Evolutionary conservation across 2,888 invertebrate genomes (phyloP), one percentile per base, ranked within the genome.

Genomic region (Aleiodes leptofemur): DNA sequence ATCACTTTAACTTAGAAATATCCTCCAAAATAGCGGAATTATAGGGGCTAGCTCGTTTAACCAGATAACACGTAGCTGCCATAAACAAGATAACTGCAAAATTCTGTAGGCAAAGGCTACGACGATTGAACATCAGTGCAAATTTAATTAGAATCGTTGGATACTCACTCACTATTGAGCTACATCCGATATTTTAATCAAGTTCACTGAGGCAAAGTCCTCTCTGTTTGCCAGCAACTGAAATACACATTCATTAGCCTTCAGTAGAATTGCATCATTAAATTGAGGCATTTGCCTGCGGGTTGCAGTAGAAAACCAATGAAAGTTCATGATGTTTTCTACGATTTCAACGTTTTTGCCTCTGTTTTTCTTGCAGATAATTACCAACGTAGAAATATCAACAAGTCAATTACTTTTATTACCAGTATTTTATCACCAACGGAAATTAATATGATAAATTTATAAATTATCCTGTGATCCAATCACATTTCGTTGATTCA

Each of bases 371-470:
- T 43, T 43, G 43, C 8, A n/a, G 4, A 34, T 57, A 53, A 73
- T 73, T 73, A 73, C 38, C 34, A 23, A 23, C 38, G 29, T 61
- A 53, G 61, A 70, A 70, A 73, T 53, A 56, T 69, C 59, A 51
- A 23, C 72, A 53, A 34, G 55, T 34, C 66, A 14, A 56, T 68
- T 51, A 59, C 72, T 76, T 53, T 51, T 16, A 71, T 16, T 16
- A 11, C 61, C 61, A n/a, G 2, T 38, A 48, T 64, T 64, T 64
- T 16, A 64, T 64, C 31, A 71, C 57, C 64, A 61, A 50, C 79
- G 76, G 75, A 76, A 75, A 69, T 59, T 61, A 38, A 74, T 76
- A 72, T 61, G 29, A 74, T 76, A 74, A 77, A 77, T 77, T 77
- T 38, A 57, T 23, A 51, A 78, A 77, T 78, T 70, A 79, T 78